Evolutionary conservation across 64 coral and sea anemone species (phyloP), one percentile per base, ranked within the genome.

Genomic region (Dendronephthya gigantea): DNA sequence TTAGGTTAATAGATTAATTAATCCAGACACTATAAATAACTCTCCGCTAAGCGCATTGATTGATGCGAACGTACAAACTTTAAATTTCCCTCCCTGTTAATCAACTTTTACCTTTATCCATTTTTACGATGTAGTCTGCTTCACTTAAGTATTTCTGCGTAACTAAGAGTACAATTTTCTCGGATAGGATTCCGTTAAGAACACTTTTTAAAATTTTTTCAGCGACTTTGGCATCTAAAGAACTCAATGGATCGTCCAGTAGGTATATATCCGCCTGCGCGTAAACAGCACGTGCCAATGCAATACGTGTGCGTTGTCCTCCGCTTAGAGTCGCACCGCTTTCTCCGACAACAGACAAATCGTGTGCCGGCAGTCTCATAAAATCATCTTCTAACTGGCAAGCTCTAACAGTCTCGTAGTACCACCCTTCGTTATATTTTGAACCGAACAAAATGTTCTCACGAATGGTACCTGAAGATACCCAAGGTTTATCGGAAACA

Each of bases 371-470:
- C 31, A 89, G 48, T 8, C 45, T 83, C n/a, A 83, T 49, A 25
- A 89, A n/a, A 22, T 89, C 88, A 16, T 16, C 16, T 50, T 9
- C 48, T 50, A 50, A 50, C 16, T 50, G 48, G 48, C 48, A 50
- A 50, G 48, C 48, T 50, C 16, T 16, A 50, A 50, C 16, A 9
- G 48, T 50, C 7, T 50, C 48, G 7, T 16, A 16, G 50, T 89
- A 95, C 33, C 15, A 81, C 76, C 28, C 48, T 3, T 91, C 74
- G 43, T 95, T 15, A 76, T 86, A 95, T 32, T 43, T 6, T 76
- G 83, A 85, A 2, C 93, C 93, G 82, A 95, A 95, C 2, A 92
- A 35, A 35, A 95, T 90, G n/a, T 95, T 95, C 10, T 95, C 93
- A 43, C 90, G 87, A 39, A 95, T 83, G 11, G 93, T 87, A 19